Percentiles rank a stretch among this genome's conserved stretches.
Evolutionary conservation across 2,797 vertebrate genomes (phyloP).

Genomic region (Tarsius wallacei): DNA sequence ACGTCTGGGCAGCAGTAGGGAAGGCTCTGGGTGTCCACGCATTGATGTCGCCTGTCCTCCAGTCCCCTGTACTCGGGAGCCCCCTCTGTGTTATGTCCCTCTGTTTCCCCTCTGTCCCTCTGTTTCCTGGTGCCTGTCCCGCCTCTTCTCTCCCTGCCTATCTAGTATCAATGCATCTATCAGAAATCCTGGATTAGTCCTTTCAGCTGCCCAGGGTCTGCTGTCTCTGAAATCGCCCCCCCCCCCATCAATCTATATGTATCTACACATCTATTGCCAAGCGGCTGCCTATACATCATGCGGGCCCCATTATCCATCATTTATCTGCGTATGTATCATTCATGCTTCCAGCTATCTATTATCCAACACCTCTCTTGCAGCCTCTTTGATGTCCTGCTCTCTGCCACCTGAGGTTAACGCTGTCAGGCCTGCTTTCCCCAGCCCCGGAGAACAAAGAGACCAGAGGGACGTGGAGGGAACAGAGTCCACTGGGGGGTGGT

Average conservation of each 20-base stretch:
- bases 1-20: not conserved
- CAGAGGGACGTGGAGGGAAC: not conserved
- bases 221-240: not conserved
- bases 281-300: slow-evolving; percentile 23
- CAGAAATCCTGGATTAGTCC: not conserved
- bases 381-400: slow-evolving; percentile 80
- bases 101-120: not conserved
- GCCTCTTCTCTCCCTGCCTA: not conserved
- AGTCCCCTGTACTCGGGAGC: not conserved
- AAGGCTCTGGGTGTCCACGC: not conserved
- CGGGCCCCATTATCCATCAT: slow-evolving; percentile 80
- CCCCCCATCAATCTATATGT: slow-evolving; percentile 39
- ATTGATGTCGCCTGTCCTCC: not conserved
- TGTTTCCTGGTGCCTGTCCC: not conserved
- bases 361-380: slow-evolving; percentile 74
- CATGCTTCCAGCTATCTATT: slow-evolving; percentile 82
- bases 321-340: slow-evolving; percentile 85
- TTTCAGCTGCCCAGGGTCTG: not conserved
- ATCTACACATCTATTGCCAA: slow-evolving; percentile 57
- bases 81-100: not conserved
- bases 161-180: not conserved
- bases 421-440: slow-evolving; percentile 69
- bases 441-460: slow-evolving; percentile 75
- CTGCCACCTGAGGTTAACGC: slow-evolving; percentile 13
- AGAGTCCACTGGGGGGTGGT: not conserved